phyloP scores from a whole-genome alignment of 2,113 vertebrate genomes.

The Ciconia boyciana region DNA sequence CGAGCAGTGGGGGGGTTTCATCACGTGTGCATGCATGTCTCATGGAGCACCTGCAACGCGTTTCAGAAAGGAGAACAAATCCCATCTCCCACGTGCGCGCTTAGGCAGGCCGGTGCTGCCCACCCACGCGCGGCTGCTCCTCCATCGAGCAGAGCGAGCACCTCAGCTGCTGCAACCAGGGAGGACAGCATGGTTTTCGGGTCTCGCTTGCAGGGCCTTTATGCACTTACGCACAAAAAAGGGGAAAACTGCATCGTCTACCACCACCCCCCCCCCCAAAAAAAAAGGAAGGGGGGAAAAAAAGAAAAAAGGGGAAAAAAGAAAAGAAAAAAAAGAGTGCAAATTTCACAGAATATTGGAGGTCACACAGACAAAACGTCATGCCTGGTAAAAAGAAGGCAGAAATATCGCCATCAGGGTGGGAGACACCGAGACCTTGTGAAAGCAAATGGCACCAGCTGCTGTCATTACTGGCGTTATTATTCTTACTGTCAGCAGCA shows the following conservation, averaged over 20 bases:
- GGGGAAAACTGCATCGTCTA: neutral
- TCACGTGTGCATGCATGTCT: too few species aligned
- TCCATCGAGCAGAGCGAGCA: neutral
- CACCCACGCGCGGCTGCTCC: neutral
- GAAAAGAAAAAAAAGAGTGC: fast-evolving
- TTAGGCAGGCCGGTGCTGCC: too few species aligned
- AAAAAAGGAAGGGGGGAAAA: too few species aligned
- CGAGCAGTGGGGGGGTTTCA: too few species aligned
- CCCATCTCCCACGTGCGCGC: fast-evolving
- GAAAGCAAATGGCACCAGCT: neutral
- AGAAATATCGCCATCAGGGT: neutral
- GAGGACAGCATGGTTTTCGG: fast-evolving
- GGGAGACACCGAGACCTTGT: neutral
- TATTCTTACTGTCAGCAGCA: neutral
- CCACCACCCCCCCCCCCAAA: too few species aligned
- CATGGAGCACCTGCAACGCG: fast-evolving
- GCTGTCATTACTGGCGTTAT: fast-evolving
- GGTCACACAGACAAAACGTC: neutral
- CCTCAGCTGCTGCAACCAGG: neutral
- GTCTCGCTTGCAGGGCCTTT: neutral
- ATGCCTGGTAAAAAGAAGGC: neutral
- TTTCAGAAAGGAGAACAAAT: too few species aligned
- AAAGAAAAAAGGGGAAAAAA: fast-evolving
- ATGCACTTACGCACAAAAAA: too few species aligned
- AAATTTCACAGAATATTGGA: neutral